Conservation (phyloP, 2,888 invertebrate genomes). For the Rhingia campestris region DNA sequence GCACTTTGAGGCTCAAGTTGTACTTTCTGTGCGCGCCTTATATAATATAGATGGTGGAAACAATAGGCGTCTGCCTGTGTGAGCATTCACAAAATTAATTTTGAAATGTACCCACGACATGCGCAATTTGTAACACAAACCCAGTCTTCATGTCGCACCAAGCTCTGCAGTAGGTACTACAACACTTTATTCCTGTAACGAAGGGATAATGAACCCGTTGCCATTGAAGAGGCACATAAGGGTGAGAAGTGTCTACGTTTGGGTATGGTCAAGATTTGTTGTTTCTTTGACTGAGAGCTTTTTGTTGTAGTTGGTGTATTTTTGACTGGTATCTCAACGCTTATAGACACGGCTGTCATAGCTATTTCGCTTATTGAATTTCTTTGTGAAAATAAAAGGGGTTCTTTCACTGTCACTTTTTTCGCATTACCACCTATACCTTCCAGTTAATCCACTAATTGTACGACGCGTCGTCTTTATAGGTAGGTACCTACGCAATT, state of each 20-base stretch:
- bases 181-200: constrained; percentile 71
- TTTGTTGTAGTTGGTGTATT: constrained; percentile 13
- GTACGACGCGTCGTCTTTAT: neutral
- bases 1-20: constrained; percentile 64
- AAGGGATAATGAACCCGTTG: constrained; percentile 77
- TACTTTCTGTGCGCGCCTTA: constrained; percentile 59
- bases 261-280: constrained; percentile 81
- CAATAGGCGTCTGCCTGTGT: constrained; percentile 73
- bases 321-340: constrained; percentile 21
- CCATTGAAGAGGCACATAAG: constrained; percentile 62
- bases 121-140: constrained; percentile 83
- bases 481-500: constrained; percentile 2
- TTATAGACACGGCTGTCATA: constrained; percentile 41
- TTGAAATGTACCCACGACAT: constrained; percentile 79
- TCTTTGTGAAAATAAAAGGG: constrained; percentile 15
- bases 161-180: constrained; percentile 69
- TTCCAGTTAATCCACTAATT: constrained; percentile 11
- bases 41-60: constrained; percentile 66
- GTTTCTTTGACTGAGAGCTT: constrained; percentile 64
- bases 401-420: constrained; percentile 60
- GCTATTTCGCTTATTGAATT: constrained; percentile 55
- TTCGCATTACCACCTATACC: constrained; percentile 38
- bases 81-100: constrained; percentile 71
- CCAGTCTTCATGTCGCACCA: constrained; percentile 80
- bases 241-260: constrained; percentile 76